These are phyloP conservation scores for Dicycla oo DNA, from an alignment of 2,888 invertebrate genomes.

Conservation along the genomic window DNA sequence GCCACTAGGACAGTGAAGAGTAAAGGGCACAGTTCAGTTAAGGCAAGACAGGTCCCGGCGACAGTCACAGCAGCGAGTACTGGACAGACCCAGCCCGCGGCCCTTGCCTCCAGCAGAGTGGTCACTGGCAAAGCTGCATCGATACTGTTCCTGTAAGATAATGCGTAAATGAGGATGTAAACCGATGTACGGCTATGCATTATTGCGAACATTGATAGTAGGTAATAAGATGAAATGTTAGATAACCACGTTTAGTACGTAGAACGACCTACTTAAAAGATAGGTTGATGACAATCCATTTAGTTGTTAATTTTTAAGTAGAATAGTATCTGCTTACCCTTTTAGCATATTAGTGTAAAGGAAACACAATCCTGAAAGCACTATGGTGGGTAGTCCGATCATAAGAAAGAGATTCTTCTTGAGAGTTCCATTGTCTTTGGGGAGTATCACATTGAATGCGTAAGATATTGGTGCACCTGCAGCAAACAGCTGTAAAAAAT, in stretches of 20 bases:
- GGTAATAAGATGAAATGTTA: constrained; percentile 36
- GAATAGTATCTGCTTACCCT: constrained; percentile 74
- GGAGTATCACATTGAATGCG: constrained; percentile 81
- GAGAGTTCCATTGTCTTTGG: constrained; percentile 78
- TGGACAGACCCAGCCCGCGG: constrained; percentile 91
- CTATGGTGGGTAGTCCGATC: constrained; percentile 80
- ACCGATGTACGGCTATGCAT: constrained; percentile 36
- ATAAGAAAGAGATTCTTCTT: constrained; percentile 81
- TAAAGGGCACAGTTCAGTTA: constrained; percentile 91
- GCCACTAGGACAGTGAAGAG: constrained; percentile 89
- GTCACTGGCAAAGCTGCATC: constrained; percentile 91
- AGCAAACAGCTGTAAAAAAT: constrained; percentile 81
- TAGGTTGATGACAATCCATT: constrained; percentile 33
- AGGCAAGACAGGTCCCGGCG: constrained; percentile 90
- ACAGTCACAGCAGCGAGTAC: constrained; percentile 91
- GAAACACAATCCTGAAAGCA: constrained; percentile 83
- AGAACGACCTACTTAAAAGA: constrained; percentile 32
- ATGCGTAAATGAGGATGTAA: constrained; percentile 33
- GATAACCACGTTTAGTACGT: constrained; percentile 25
- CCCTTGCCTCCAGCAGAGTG: constrained; percentile 90
- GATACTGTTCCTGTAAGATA: constrained; percentile 85
- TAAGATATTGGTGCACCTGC: constrained; percentile 87
- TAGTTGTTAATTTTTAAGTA: constrained; percentile 20
- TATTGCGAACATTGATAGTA: constrained; percentile 34
- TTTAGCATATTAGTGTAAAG: constrained; percentile 87